phyloP scores from a whole-genome alignment of 2,797 vertebrate species.

The Poeciliopsis presidionis region DNA sequence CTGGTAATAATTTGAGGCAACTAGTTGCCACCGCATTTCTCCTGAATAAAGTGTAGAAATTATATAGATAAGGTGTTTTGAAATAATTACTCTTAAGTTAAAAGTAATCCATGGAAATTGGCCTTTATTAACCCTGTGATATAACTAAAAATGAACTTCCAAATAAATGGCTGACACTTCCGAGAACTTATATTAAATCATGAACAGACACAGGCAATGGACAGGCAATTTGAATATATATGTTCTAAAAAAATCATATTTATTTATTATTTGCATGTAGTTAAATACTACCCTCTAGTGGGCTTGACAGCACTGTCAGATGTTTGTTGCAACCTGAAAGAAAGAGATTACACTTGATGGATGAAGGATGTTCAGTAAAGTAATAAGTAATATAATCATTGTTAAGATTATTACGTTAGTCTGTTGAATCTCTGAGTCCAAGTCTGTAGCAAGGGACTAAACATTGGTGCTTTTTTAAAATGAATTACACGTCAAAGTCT shows the following conservation, averaged over 20 bases:
- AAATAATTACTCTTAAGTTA: background rate
- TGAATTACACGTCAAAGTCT: background rate
- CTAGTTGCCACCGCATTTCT: background rate
- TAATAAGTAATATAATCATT: slow-evolving; percentile 1
- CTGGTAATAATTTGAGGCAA: background rate
- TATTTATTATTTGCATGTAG: slow-evolving; percentile 50
- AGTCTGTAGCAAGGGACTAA: background rate
- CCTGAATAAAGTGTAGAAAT: background rate
- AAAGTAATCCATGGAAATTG: background rate
- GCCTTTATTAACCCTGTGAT: background rate
- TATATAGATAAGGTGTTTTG: background rate
- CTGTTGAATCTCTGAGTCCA: background rate
- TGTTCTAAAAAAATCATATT: slow-evolving; percentile 21
- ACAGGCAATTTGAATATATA: background rate
- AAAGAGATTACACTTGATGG: slow-evolving; percentile 15
- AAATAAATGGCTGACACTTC: background rate
- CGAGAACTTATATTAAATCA: background rate
- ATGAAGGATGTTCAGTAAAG: slow-evolving; percentile 2
- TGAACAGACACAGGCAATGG: slow-evolving; percentile 1
- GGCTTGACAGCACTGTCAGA: slow-evolving; percentile 12
- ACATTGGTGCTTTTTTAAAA: background rate
- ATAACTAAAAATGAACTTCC: background rate
- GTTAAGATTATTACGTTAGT: slow-evolving; percentile 1
- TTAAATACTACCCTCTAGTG: slow-evolving; percentile 81
- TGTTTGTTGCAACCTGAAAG: background rate